These are phyloP conservation scores for Epirrita christyi DNA, from an alignment of 2,888 invertebrate genomes.

Conservation along the genomic window DNA sequence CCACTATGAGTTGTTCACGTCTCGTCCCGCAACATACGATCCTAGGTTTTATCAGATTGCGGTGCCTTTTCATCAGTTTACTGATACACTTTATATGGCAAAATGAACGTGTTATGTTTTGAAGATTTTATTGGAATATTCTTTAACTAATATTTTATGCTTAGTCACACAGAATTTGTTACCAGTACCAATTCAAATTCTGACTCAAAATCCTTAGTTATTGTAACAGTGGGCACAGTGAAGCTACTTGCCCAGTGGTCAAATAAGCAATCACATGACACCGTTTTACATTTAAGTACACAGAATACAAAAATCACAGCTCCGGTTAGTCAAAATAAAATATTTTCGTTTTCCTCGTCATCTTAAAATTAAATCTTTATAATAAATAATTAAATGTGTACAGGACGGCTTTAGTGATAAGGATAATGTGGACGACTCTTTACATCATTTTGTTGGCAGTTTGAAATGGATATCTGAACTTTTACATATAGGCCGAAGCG, in stretches of 20 bases:
- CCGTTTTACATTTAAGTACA: constrained; percentile 59
- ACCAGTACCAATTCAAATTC: constrained; percentile 12
- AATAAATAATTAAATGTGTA: constrained; percentile 78
- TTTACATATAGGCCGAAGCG: no score
- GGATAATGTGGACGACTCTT: constrained; percentile 62
- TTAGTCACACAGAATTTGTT: neutral
- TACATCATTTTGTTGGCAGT: neutral
- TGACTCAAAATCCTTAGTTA: constrained; percentile 51
- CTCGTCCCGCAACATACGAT: constrained; percentile 25
- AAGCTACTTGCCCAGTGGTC: constrained; percentile 2
- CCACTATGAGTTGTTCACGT: constrained; percentile 18
- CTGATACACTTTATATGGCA: constrained; percentile 20
- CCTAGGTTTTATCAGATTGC: constrained; percentile 27
- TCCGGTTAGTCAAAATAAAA: constrained; percentile 82
- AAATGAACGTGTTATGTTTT: neutral
- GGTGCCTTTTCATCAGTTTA: constrained; percentile 28
- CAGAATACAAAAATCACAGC: constrained; percentile 84
- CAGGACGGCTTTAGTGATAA: constrained; percentile 65
- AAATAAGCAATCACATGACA: constrained; percentile 37
- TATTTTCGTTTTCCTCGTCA: constrained; percentile 76
- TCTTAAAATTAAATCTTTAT: constrained; percentile 73
- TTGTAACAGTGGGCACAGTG: constrained; percentile 45
- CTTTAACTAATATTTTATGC: neutral
- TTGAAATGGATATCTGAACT: no score
- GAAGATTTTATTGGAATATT: neutral